phyloP scores from a whole-genome alignment of 2,797 vertebrate genomes.

The Poeciliopsis turneri region DNA sequence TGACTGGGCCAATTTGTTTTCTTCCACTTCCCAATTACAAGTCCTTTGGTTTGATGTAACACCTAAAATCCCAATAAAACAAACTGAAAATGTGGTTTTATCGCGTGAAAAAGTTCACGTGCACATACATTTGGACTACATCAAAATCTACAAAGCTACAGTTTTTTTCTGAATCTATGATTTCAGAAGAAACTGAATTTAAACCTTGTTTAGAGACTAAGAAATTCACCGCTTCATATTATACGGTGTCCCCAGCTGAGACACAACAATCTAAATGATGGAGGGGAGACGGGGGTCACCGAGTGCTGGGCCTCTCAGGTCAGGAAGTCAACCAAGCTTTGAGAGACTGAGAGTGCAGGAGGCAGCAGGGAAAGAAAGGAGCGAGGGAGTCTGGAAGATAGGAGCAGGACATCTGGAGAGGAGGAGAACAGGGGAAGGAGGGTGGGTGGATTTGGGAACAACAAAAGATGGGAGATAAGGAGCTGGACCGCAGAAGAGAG shows the following conservation, averaged over 20 bases:
- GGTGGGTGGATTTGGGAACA: slow-evolving; percentile 63
- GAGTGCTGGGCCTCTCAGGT: slow-evolving; percentile 69
- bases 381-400: slow-evolving; percentile 79
- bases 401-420: slow-evolving; percentile 80
- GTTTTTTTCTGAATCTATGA: no score
- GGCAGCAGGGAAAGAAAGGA: slow-evolving; percentile 71
- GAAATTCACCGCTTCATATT: slow-evolving; percentile 55
- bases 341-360: slow-evolving; percentile 58
- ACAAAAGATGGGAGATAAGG: slow-evolving; percentile 67
- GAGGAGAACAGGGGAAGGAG: slow-evolving; percentile 70
- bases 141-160: background rate
- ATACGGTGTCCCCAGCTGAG: slow-evolving; percentile 29
- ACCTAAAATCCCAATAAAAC: background rate
- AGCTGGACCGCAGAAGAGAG: slow-evolving; percentile 44
- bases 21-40: background rate
- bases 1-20: background rate
- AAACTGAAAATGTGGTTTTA: background rate
- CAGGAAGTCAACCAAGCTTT: slow-evolving; percentile 69
- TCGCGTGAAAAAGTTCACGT: background rate
- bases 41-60: background rate
- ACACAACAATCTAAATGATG: slow-evolving; percentile 27
- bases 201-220: slow-evolving; percentile 35
- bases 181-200: slow-evolving; percentile 13
- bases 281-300: slow-evolving; percentile 53
- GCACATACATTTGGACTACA: background rate